These are phyloP conservation scores for Phylloscopus collybita DNA, from an alignment of 2,797 vertebrate genomes.

Conservation along the genomic window DNA sequence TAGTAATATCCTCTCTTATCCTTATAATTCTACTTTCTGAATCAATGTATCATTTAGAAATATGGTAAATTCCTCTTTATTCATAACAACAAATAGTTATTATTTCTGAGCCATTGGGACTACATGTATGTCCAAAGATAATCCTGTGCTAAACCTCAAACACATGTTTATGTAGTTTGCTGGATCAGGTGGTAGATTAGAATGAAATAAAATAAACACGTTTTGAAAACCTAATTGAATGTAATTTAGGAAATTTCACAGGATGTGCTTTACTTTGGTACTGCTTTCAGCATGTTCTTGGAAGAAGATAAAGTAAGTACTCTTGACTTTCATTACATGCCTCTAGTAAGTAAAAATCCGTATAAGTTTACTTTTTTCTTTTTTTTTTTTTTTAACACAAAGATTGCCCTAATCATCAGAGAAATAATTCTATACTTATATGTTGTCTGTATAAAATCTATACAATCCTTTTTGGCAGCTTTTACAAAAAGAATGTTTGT, in stretches of 20 bases:
- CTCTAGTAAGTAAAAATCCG: neutral
- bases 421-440: neutral
- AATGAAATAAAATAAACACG: neutral
- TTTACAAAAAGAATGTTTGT: neutral
- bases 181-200: neutral
- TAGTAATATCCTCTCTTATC: neutral
- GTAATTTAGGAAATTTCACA: neutral
- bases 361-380: neutral
- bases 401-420: neutral
- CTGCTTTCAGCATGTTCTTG: neutral
- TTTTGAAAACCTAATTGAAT: neutral
- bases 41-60: neutral
- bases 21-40: neutral
- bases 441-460: neutral
- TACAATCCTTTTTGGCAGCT: neutral
- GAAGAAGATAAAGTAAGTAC: neutral
- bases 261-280: neutral
- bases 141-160: neutral
- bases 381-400: neutral
- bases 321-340: neutral
- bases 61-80: neutral
- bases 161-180: neutral
- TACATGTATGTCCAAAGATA: neutral
- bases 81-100: neutral
- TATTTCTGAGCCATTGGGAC: neutral